Percentiles rank a stretch among this genome's conserved stretches.
Evolutionary conservation across 2,888 invertebrate genomes (phyloP).

Genomic region (Petrolisthes cinctipes): DNA sequence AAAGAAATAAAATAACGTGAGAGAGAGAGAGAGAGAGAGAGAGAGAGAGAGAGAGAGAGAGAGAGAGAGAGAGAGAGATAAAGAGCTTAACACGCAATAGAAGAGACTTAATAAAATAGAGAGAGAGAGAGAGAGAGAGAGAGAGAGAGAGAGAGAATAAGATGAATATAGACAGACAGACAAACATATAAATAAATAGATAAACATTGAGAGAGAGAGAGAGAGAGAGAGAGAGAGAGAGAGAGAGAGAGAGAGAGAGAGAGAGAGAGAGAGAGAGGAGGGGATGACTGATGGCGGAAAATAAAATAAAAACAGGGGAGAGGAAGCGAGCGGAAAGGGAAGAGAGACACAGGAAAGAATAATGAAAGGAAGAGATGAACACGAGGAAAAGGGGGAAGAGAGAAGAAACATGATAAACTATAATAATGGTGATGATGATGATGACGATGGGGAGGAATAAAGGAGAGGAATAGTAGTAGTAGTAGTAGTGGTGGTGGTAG

Average conservation of each 20-base stretch:
- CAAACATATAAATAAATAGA: too few species aligned
- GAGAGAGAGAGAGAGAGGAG: conserved; percentile 12
- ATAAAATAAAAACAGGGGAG: too few species aligned
- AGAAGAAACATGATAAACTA: neutral
- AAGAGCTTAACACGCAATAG: neutral
- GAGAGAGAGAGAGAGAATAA: neutral
- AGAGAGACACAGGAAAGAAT: neutral
- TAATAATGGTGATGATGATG: neutral
- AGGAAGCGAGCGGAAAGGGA: too few species aligned
- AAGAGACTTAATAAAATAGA: neutral
- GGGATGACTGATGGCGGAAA: too few species aligned
- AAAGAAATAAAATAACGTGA: neutral
- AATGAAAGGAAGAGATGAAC: neutral
- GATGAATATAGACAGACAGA: neutral
- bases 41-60: neutral
- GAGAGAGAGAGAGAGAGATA: too few species aligned
- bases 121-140: neutral
- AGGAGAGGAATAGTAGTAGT: neutral
- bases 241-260: conserved; percentile 22
- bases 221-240: neutral
- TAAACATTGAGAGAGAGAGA: too few species aligned
- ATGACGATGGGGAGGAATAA: neutral
- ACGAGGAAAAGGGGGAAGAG: neutral
- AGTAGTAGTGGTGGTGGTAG: neutral
- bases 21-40: too few species aligned